These are phyloP conservation scores for Epizoanthus scotinus DNA, from an alignment of 92 coral and sea anemone species.

Conservation along the genomic window DNA sequence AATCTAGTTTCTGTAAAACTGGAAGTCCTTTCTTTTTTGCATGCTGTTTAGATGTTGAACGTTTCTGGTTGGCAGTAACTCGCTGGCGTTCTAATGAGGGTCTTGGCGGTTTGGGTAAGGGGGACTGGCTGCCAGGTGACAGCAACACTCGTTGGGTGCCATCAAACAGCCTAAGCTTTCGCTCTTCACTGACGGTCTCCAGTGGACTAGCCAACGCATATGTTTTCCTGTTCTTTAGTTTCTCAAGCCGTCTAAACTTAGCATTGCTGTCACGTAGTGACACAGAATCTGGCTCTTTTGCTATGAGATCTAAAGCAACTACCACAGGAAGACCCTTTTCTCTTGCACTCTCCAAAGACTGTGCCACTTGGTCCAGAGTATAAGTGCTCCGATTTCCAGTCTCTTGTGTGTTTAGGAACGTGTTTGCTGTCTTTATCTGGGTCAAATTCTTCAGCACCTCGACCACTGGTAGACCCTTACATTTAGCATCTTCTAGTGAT, in stretches of 20 bases:
- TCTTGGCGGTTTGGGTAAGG: slow-evolving; percentile 34
- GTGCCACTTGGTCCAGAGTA: slow-evolving; percentile 87
- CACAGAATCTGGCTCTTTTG: slow-evolving; percentile 47
- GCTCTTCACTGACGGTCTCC: slow-evolving; percentile 81
- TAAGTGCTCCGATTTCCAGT: slow-evolving; percentile 77
- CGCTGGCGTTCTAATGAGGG: slow-evolving; percentile 25
- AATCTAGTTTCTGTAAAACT: slow-evolving; percentile 74
- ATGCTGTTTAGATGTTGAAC: slow-evolving; percentile 1
- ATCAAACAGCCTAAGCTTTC: slow-evolving; percentile 71
- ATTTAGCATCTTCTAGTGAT: slow-evolving; percentile 48
- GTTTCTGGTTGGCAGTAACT: slow-evolving; percentile 15
- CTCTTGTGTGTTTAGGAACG: background rate
- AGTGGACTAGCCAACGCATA: slow-evolving; percentile 88
- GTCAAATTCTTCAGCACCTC: slow-evolving; percentile 44
- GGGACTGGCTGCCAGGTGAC: slow-evolving; percentile 43
- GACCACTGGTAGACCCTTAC: slow-evolving; percentile 43
- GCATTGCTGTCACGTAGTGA: slow-evolving; percentile 41
- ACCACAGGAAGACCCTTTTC: slow-evolving; percentile 81
- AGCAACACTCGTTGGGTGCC: slow-evolving; percentile 67
- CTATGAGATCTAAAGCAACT: slow-evolving; percentile 69
- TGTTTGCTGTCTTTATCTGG: slow-evolving; percentile 12
- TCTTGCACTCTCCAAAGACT: slow-evolving; percentile 76
- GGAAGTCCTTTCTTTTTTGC: slow-evolving; percentile 48
- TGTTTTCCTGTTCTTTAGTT: slow-evolving; percentile 80
- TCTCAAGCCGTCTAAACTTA: slow-evolving; percentile 70